Evolutionary conservation across 2,113 vertebrate species (phyloP).

Genomic region (Epinephelus moara): DNA sequence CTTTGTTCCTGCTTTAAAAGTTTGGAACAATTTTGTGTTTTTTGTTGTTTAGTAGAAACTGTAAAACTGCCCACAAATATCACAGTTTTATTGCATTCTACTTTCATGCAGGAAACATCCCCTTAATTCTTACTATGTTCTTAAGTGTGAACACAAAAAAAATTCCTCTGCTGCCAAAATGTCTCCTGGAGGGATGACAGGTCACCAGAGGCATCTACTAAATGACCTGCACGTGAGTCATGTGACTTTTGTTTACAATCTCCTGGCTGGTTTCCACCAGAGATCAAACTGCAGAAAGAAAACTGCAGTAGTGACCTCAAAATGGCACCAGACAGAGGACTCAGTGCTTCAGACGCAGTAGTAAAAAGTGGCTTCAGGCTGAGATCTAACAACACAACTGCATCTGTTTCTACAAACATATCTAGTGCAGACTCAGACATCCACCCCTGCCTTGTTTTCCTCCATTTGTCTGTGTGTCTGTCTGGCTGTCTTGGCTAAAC

Average conservation of each 20-base stretch:
- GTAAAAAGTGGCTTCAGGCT: slow-evolving; percentile 18
- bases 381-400: background rate
- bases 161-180: background rate
- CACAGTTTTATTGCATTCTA: background rate
- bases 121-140: background rate
- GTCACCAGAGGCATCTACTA: background rate
- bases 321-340: background rate
- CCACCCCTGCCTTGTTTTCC: background rate
- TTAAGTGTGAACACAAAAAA: background rate
- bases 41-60: background rate
- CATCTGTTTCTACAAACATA: background rate
- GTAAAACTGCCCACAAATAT: background rate
- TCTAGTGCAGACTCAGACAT: slow-evolving; percentile 27
- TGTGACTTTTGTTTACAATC: background rate
- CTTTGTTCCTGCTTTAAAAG: too few relatives aligned
- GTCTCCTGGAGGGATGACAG: background rate
- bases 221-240: background rate
- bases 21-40: background rate
- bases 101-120: background rate
- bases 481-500: slow-evolving; percentile 6
- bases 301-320: slow-evolving; percentile 18
- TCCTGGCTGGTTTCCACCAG: background rate
- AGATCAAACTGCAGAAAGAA: background rate
- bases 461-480: slow-evolving; percentile 12
- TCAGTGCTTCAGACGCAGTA: background rate